Conservation (phyloP, 92 coral and sea anemone genomes). For the Metridium senile region DNA sequence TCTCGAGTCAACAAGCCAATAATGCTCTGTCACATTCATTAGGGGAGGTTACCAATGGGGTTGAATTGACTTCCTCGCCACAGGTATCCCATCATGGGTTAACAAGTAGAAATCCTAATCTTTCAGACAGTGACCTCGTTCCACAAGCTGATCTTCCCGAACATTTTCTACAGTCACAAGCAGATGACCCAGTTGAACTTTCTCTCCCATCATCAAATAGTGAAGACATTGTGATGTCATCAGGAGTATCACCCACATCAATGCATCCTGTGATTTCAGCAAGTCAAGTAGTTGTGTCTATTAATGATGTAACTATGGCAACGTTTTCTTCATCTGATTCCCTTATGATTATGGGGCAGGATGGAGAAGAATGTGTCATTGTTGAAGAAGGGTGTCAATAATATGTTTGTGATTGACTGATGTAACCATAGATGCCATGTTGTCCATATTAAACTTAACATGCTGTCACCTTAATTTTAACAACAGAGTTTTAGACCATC, state of each 20-base stretch:
- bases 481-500: too few relatives aligned
- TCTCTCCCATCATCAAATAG: constrained; percentile 43
- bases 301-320: constrained; percentile 29
- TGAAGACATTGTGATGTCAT: constrained; percentile 27
- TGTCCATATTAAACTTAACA: too few relatives aligned
- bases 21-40: constrained; percentile 24
- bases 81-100: constrained; percentile 29
- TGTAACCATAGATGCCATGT: background rate
- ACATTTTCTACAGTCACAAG: constrained; percentile 82
- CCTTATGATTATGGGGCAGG: constrained; percentile 17
- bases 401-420: background rate
- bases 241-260: constrained; percentile 19
- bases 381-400: constrained; percentile 26
- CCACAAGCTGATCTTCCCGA: constrained; percentile 93
- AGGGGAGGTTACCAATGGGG: constrained; percentile 24
- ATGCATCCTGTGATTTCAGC: constrained; percentile 20
- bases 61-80: constrained; percentile 34
- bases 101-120: constrained; percentile 38
- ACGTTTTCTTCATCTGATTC: constrained; percentile 19
- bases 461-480: too few relatives aligned
- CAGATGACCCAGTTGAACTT: constrained; percentile 71
- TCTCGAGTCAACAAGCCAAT: constrained; percentile 26
- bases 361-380: constrained; percentile 28
- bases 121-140: constrained; percentile 68
- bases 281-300: constrained; percentile 15